phyloP scores from a whole-genome alignment of 2,797 vertebrate genomes.

The Falco columbarius region DNA sequence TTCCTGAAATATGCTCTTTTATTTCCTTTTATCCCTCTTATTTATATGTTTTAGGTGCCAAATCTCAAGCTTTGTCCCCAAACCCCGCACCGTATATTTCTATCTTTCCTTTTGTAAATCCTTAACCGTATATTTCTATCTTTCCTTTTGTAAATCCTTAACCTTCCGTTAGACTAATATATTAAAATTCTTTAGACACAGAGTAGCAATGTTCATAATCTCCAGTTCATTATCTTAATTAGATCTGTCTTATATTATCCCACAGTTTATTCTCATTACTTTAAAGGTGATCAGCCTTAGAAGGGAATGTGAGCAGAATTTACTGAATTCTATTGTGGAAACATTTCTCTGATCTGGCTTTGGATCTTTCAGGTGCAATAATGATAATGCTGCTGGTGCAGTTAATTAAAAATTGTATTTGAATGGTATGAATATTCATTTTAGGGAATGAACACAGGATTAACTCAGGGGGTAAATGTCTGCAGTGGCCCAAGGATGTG shows the following conservation, averaged over 20 bases:
- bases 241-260: slow-evolving; percentile 83
- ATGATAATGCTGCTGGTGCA: slow-evolving; percentile 73
- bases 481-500: slow-evolving; percentile 70
- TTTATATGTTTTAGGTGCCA: background rate
- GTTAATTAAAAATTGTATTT: slow-evolving; percentile 82
- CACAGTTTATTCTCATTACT: slow-evolving; percentile 80
- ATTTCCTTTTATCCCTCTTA: background rate
- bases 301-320: slow-evolving; percentile 74
- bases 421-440: slow-evolving; percentile 80
- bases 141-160: slow-evolving; percentile 63
- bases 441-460: slow-evolving; percentile 72
- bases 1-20: slow-evolving; percentile 9
- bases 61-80: slow-evolving; percentile 28
- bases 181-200: slow-evolving; percentile 77
- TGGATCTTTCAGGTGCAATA: slow-evolving; percentile 79
- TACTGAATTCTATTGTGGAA: slow-evolving; percentile 74
- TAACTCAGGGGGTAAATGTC: slow-evolving; percentile 71
- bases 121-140: slow-evolving; percentile 40
- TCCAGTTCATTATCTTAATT: slow-evolving; percentile 84
- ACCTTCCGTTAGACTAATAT: slow-evolving; percentile 69
- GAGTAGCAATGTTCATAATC: slow-evolving; percentile 74
- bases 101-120: slow-evolving; percentile 56
- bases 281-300: slow-evolving; percentile 79
- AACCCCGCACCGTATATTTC: background rate
- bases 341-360: slow-evolving; percentile 72